These are phyloP conservation scores for Apamea sordens DNA, from an alignment of 2,888 invertebrate genomes.

Conservation along the genomic window DNA sequence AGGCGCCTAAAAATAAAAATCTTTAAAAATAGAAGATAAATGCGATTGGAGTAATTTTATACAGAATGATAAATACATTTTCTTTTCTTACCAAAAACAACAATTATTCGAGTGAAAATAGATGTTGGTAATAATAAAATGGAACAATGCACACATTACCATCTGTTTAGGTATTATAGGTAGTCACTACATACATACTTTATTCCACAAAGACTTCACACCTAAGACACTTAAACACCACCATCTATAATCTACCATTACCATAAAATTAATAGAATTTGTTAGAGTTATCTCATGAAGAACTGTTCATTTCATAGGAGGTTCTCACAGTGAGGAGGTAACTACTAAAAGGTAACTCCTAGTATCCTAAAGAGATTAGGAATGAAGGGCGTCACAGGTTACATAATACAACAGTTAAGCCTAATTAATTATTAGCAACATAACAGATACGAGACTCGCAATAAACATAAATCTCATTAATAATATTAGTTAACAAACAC, in stretches of 20 bases:
- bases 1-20: conserved; percentile 20
- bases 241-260: conserved; percentile 18
- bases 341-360: not conserved
- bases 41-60: conserved; percentile 24
- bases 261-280: conserved; percentile 13
- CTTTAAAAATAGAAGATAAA: conserved; percentile 33
- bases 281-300: not conserved
- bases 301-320: not conserved
- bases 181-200: conserved; percentile 3
- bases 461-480: conserved; percentile 23
- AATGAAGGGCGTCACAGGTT: conserved; percentile 17
- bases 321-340: not conserved
- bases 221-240: not conserved
- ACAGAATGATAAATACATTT: not conserved
- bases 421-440: conserved; percentile 35
- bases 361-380: not conserved
- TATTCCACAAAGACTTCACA: conserved; percentile 17
- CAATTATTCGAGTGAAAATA: not conserved
- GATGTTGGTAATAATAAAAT: conserved; percentile 2
- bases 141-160: not conserved
- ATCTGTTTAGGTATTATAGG: not conserved
- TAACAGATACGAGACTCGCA: conserved; percentile 31
- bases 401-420: conserved; percentile 31
- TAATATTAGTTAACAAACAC: conserved; percentile 21
- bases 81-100: not conserved